Conservation (phyloP, 2,888 invertebrate species). For the Conomelus anceps region DNA sequence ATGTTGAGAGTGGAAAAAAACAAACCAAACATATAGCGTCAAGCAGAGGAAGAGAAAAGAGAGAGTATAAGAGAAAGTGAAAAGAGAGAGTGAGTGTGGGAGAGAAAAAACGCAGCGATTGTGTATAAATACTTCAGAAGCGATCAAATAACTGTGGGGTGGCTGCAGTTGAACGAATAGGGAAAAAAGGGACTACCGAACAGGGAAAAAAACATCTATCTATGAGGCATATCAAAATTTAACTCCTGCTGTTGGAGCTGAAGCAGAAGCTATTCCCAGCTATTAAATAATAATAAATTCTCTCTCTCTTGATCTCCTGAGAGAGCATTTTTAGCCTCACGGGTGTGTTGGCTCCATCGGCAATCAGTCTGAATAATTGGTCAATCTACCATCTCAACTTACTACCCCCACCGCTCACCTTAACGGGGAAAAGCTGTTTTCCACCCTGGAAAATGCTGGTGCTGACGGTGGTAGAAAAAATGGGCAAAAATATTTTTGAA, state of each 20-base stretch:
- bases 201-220: background rate
- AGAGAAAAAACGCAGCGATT: background rate
- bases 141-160: background rate
- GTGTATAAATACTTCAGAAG: background rate
- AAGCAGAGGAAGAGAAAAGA: too few relatives aligned
- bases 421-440: too few relatives aligned
- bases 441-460: too few relatives aligned
- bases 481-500: too few relatives aligned
- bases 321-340: background rate
- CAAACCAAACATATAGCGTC: too few relatives aligned
- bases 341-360: background rate
- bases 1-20: too few relatives aligned
- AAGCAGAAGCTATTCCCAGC: background rate
- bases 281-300: background rate
- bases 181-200: background rate
- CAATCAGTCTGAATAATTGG: background rate
- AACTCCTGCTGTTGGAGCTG: background rate
- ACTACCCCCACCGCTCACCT: background rate
- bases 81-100: background rate
- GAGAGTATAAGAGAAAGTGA: too few relatives aligned
- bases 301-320: too few relatives aligned
- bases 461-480: too few relatives aligned
- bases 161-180: too few relatives aligned
- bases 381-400: conserved; percentile 14
- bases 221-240: background rate